A percentile compares a stretch with the other conserved stretches of the same genome.
Conservation (phyloP, 2,888 invertebrate genomes). For the Blera fallax region DNA sequence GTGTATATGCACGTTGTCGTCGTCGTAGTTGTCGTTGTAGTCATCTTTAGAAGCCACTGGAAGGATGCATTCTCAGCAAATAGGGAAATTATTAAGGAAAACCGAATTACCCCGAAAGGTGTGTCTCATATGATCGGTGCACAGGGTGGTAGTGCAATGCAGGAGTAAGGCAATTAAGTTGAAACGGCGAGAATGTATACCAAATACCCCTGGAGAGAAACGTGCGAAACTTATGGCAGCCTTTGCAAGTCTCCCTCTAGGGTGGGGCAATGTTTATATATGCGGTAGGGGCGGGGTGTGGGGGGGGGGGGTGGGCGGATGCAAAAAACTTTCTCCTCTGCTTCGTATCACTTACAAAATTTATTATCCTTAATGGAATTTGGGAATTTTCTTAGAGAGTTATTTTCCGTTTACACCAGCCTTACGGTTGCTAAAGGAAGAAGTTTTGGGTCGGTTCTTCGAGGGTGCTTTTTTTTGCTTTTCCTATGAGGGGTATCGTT, state of each 20-base stretch:
- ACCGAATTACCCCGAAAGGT: slow-evolving; percentile 23
- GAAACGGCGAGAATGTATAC: slow-evolving; percentile 22
- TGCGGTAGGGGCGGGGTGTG: too few relatives aligned
- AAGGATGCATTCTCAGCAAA: slow-evolving; percentile 14
- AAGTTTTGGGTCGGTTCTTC: not conserved
- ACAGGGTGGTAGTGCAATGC: slow-evolving; percentile 1
- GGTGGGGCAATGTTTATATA: not conserved
- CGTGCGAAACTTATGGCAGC: slow-evolving; percentile 30
- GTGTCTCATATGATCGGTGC: slow-evolving; percentile 16
- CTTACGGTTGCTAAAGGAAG: slow-evolving; percentile 44
- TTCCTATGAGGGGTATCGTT: slow-evolving; percentile 54
- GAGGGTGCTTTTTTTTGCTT: slow-evolving; percentile 4
- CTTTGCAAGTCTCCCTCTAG: not conserved
- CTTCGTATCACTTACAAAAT: slow-evolving; percentile 78
- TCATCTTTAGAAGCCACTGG: not conserved
- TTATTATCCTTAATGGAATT: slow-evolving; percentile 80
- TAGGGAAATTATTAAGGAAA: slow-evolving; percentile 51
- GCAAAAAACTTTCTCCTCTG: slow-evolving; percentile 63
- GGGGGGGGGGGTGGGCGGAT: too few relatives aligned
- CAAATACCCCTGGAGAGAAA: not conserved
- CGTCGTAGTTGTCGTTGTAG: not conserved
- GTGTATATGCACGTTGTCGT: too few relatives aligned
- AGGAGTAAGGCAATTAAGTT: slow-evolving; percentile 50
- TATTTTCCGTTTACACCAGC: slow-evolving; percentile 51
- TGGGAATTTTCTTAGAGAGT: slow-evolving; percentile 78